These are phyloP conservation scores for Crematogaster levior DNA, from an alignment of 2,888 invertebrate species.

Conservation along the genomic window DNA sequence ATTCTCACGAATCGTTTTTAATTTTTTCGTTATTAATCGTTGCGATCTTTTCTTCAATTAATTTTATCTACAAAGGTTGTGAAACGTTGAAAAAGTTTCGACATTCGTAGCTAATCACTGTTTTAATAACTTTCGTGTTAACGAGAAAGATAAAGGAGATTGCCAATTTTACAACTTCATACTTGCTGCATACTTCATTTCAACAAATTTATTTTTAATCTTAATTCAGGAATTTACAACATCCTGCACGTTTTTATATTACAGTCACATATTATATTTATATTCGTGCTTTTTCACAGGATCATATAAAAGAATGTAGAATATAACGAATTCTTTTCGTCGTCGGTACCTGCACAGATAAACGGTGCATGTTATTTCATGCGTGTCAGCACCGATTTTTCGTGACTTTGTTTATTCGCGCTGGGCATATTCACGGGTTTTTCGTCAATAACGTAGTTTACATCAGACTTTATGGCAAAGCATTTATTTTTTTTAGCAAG, in stretches of 20 bases:
- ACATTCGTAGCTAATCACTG: background rate
- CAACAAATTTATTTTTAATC: background rate
- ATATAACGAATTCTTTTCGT: background rate
- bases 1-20: slow-evolving; percentile 64
- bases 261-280: background rate
- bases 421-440: background rate
- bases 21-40: slow-evolving; percentile 70
- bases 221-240: background rate
- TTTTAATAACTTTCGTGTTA: background rate
- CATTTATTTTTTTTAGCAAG: slow-evolving; percentile 35
- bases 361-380: slow-evolving; percentile 8
- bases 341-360: background rate
- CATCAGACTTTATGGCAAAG: background rate
- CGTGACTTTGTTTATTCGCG: slow-evolving; percentile 19
- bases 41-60: slow-evolving; percentile 22
- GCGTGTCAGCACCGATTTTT: slow-evolving; percentile 20
- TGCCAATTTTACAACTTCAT: background rate
- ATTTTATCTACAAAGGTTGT: background rate
- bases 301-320: slow-evolving; percentile 12
- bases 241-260: background rate
- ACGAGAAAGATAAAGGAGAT: background rate
- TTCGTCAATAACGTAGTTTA: background rate
- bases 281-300: background rate
- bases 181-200: no score
- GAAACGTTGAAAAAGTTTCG: background rate